Percentiles rank a stretch among this genome's conserved stretches.
Conservation (phyloP, 2,888 invertebrate genomes). For the Rhingia campestris region DNA sequence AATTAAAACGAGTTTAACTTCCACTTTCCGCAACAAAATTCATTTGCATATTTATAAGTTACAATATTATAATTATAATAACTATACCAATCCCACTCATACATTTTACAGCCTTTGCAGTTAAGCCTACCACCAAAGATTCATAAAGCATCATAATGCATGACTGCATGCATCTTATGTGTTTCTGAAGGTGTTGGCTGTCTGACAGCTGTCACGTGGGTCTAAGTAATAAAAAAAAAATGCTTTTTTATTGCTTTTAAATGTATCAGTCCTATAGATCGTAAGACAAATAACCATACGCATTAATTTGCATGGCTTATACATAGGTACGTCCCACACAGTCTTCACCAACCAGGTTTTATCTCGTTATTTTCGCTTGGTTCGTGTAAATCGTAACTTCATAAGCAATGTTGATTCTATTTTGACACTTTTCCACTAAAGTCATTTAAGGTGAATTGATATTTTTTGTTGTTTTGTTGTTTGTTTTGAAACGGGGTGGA, state of each 20-base stretch:
- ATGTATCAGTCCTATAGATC: constrained; percentile 24
- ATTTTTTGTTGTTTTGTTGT: neutral
- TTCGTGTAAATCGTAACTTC: neutral
- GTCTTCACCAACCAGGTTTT: constrained; percentile 14
- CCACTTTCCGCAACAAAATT: no score
- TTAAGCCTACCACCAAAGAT: constrained; percentile 2
- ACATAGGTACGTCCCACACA: constrained; percentile 52
- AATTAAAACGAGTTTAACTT: no score
- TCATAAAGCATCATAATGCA: constrained; percentile 5
- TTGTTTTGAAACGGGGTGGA: neutral
- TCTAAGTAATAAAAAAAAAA: constrained; percentile 12
- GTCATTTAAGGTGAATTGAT: no score
- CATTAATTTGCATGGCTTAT: constrained; percentile 30
- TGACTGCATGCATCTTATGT: neutral
- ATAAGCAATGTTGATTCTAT: neutral
- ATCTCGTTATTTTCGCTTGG: neutral
- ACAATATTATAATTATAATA: no score
- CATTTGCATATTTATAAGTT: no score
- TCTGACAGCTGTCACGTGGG: constrained; percentile 62
- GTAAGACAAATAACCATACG: constrained; percentile 36
- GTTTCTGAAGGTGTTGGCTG: constrained; percentile 43
- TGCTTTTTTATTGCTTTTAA: constrained; percentile 11
- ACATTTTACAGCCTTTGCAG: neutral
- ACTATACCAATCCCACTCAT: no score
- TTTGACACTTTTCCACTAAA: no score